Base-by-base conservation (phyloP, 2,113 vertebrate species). In the Oceanodroma tethys region DNA sequence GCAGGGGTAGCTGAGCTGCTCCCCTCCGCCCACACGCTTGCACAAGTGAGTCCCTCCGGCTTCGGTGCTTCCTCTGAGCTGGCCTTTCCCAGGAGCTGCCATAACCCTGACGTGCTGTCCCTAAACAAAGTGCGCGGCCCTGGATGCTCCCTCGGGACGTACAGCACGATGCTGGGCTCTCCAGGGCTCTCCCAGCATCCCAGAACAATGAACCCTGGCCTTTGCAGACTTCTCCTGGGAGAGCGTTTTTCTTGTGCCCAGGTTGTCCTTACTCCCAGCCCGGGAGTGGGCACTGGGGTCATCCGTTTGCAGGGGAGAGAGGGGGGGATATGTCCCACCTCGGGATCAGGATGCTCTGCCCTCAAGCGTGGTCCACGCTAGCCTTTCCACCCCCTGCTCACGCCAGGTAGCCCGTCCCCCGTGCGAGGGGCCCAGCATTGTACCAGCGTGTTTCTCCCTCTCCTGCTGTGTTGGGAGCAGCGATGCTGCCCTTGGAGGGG, bases 61-160 rank as follows among this genome's bases (percentile, higher is more conserved):
- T 84, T 60, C 11, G 2, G 42, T 22, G 71, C 71, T 97, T 97
- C 94, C 96, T 97, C 71, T 2, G 4, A 30, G 55, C 74, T 97
- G 94, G 45, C 95, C 95, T 97, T 97, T 97, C 94, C 97, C 96
- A 96, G 93, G 93, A 95, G 95, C 95, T 80, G 95, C 89, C 0
- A 2, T 88, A 87, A 95, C 94, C 96, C 89, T 6, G 11, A 72
- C 10, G 18, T 25, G 74, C 92, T 82, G 81, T 60, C 91, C 81
- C 96, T 91, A 93, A 96, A 95, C 91, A 91, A 76, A 96, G 25
- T 25, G 53, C 19, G 7, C 1, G 17, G 89, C 78, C 45, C 40
- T 25, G 63, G 66, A 8, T 56, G 78, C 81, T 87, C 91, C 70
- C 89, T 27, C 34, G 79, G 67, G 95, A 88, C 0, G 3, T 1